Conservation (phyloP, 2,888 invertebrate genomes). For the Coecobrya sp. region DNA sequence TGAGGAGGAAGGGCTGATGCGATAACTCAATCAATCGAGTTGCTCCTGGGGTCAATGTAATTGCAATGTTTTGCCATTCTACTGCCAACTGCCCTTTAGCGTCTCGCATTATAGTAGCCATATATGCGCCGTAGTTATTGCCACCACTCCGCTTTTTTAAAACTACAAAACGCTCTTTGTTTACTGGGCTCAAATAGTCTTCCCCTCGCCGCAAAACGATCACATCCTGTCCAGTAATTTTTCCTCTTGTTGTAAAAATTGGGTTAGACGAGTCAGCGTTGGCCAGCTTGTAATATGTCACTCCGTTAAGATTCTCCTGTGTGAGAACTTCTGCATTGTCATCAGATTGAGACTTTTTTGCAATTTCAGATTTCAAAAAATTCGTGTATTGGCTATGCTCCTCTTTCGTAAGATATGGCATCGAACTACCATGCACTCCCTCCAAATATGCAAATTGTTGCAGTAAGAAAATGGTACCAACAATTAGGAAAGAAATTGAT, state of each 20-base stretch:
- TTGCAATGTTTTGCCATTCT: constrained; percentile 7
- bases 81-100: neutral
- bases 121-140: constrained; percentile 54
- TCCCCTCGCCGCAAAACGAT: constrained; percentile 51
- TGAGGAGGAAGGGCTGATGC: neutral
- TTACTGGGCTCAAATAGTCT: constrained; percentile 62
- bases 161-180: constrained; percentile 67
- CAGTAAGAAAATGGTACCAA: neutral
- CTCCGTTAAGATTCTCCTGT: constrained; percentile 31
- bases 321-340: constrained; percentile 45
- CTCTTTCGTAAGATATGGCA: constrained; percentile 41
- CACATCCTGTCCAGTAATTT: constrained; percentile 39
- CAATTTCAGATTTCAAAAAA: constrained; percentile 20
- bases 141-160: constrained; percentile 38
- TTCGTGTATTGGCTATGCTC: constrained; percentile 4
- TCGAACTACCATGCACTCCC: neutral
- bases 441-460: neutral
- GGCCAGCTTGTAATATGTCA: constrained; percentile 29
- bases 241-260: constrained; percentile 22
- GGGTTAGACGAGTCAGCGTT: neutral
- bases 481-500: neutral
- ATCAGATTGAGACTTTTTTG: constrained; percentile 20
- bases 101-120: constrained; percentile 18
- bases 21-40: neutral
- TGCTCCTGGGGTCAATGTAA: constrained; percentile 3